These are phyloP conservation scores for Drosophila kikkawai DNA, from an alignment of 1,140 invertebrate species.

Conservation along the genomic window DNA sequence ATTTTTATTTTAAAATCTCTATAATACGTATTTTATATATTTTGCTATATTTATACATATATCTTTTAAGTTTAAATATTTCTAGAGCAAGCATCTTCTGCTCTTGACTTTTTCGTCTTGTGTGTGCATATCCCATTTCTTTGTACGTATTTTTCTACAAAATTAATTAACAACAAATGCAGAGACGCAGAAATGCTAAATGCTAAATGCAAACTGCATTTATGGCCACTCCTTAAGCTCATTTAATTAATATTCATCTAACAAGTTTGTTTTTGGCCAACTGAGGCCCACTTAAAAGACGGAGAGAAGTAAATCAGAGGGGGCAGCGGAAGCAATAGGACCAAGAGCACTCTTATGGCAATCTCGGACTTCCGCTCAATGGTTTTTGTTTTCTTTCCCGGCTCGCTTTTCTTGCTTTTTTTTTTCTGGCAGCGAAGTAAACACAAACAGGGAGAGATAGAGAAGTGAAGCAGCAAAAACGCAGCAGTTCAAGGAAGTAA, in stretches of 20 bases:
- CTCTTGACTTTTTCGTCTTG: not conserved
- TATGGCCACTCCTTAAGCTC: conserved; percentile 66
- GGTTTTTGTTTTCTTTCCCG: conserved; percentile 43
- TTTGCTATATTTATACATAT: no score
- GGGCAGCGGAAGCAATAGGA: conserved; percentile 18
- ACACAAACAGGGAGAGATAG: conserved; percentile 31
- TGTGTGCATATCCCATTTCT: not conserved
- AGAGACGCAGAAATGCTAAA: conserved; percentile 50
- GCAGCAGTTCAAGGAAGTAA: conserved; percentile 81
- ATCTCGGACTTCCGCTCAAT: conserved; percentile 71
- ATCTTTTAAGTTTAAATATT: no score
- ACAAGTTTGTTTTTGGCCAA: conserved; percentile 53
- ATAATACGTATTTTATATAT: no score
- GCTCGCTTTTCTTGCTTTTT: conserved; percentile 1
- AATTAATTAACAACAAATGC: conserved; percentile 80
- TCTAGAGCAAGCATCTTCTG: no score
- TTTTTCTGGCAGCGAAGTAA: conserved; percentile 28
- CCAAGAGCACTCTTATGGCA: conserved; percentile 65
- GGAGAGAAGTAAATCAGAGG: not conserved
- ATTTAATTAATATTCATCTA: conserved; percentile 82
- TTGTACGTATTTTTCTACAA: conserved; percentile 50
- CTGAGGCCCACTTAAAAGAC: conserved; percentile 15
- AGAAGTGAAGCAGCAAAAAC: conserved; percentile 55
- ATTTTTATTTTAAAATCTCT: no score
- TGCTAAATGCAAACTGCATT: conserved; percentile 70